phyloP scores from a whole-genome alignment of 2,113 vertebrate species.

The Aptenodytes forsteri region DNA sequence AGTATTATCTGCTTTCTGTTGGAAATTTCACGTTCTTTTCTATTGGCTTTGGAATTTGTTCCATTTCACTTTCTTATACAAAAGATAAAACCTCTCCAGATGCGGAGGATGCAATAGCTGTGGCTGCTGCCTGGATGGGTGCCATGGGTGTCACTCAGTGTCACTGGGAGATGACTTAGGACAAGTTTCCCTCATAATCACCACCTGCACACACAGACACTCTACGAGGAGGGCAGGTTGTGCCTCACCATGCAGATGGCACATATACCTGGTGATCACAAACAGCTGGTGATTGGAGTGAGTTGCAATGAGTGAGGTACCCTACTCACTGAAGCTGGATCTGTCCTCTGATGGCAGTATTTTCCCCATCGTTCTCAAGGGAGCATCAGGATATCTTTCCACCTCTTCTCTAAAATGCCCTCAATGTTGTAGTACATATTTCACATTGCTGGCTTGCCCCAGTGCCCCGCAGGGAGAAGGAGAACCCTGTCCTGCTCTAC shows the following conservation, averaged over 20 bases:
- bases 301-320: background rate
- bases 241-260: background rate
- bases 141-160: background rate
- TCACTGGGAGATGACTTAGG: background rate
- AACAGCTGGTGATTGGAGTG: background rate
- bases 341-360: background rate
- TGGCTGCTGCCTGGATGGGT: background rate
- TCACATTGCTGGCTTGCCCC: background rate
- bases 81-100: background rate
- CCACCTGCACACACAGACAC: background rate
- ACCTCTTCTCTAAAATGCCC: background rate
- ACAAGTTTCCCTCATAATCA: background rate
- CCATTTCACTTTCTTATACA: background rate
- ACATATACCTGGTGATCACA: background rate
- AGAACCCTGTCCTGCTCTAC: background rate
- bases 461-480: accelerated
- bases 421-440: accelerated
- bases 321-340: background rate
- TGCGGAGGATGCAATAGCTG: background rate
- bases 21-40: background rate
- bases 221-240: background rate
- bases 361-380: background rate
- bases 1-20: background rate
- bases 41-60: background rate
- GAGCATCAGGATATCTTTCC: background rate